These are phyloP conservation scores for Sebastes fasciatus DNA, from an alignment of 2,113 vertebrate genomes.

Conservation along the genomic window DNA sequence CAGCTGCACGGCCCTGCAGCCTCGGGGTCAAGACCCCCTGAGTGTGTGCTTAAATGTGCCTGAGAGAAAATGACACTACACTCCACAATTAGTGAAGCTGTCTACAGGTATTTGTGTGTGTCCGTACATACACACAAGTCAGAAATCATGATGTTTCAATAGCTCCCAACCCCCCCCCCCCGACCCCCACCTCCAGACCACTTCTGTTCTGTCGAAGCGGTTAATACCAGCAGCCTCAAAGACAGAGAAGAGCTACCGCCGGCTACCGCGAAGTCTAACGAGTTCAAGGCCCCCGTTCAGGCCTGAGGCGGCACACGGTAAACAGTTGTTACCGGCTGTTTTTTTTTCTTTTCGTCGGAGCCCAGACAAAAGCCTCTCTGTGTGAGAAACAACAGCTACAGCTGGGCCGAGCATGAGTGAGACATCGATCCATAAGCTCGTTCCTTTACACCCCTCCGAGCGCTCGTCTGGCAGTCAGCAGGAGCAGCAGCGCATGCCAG, in stretches of 20 bases:
- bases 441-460: slow-evolving; percentile 74
- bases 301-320: slow-evolving; percentile 74
- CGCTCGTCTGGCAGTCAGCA: slow-evolving; percentile 63
- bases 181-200: not conserved
- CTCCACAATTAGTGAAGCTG: not conserved
- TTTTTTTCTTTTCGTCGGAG: slow-evolving; percentile 30
- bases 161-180: not conserved
- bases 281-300: slow-evolving; percentile 69
- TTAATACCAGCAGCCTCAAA: slow-evolving; percentile 73
- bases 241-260: slow-evolving; percentile 56
- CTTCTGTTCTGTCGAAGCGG: slow-evolving; percentile 23
- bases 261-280: slow-evolving; percentile 69
- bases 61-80: not conserved
- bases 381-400: slow-evolving; percentile 75
- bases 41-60: slow-evolving; percentile 19
- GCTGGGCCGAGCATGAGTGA: slow-evolving; percentile 69
- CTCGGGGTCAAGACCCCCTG: slow-evolving; percentile 47
- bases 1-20: slow-evolving; percentile 30
- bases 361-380: slow-evolving; percentile 77
- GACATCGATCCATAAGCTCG: slow-evolving; percentile 75
- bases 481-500: slow-evolving; percentile 57
- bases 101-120: slow-evolving; percentile 27
- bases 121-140: slow-evolving; percentile 7
- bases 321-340: slow-evolving; percentile 78
- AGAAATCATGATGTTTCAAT: slow-evolving; percentile 35